Conservation (phyloP, 1,140 invertebrate genomes). For the Diorhabda elongata region DNA sequence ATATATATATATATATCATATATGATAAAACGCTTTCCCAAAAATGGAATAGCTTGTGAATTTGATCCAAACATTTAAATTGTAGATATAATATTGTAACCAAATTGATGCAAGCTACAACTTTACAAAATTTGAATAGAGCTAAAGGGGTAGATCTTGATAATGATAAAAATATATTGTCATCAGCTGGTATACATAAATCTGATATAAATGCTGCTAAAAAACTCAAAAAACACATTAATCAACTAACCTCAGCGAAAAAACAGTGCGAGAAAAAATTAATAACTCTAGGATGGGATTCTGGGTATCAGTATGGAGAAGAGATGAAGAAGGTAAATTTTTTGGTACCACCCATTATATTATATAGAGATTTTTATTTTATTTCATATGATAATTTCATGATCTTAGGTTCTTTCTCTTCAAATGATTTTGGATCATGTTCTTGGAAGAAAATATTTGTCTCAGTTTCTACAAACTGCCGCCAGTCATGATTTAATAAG, state of each 20-base stretch:
- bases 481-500: conserved; percentile 75
- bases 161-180: conserved; percentile 57
- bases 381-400: background rate
- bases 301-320: conserved; percentile 60
- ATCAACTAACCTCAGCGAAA: conserved; percentile 81
- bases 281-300: conserved; percentile 70
- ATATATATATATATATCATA: too few relatives aligned
- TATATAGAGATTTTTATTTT: background rate
- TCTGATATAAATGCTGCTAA: conserved; percentile 68
- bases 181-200: conserved; percentile 51
- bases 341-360: background rate
- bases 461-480: conserved; percentile 75
- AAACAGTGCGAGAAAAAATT: conserved; percentile 77
- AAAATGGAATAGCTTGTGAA: too few relatives aligned
- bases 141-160: conserved; percentile 75
- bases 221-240: conserved; percentile 71
- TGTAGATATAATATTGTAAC: conserved; percentile 79
- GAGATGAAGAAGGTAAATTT: conserved; percentile 32
- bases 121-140: conserved; percentile 82
- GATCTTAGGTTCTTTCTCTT: conserved; percentile 55
- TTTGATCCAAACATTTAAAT: conserved; percentile 14
- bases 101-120: conserved; percentile 91
- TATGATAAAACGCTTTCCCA: too few relatives aligned
- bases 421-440: conserved; percentile 66
- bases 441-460: conserved; percentile 67